Base-by-base conservation (phyloP, 1,140 invertebrate genomes). In the Sycophaga agraensis region DNA sequence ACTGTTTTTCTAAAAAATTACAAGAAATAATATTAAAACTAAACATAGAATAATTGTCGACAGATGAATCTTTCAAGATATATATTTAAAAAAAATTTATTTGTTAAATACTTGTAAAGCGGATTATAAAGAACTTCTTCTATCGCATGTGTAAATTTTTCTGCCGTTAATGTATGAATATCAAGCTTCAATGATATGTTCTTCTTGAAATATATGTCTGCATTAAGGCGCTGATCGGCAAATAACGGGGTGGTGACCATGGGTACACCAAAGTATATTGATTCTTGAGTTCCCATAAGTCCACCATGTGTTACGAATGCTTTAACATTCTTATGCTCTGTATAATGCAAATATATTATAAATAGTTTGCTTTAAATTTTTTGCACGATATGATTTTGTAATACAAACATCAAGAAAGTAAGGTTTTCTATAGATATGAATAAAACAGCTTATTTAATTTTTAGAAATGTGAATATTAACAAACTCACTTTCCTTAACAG, bases 291-390 rank as follows among this genome's bases (percentile, higher is more conserved):
- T 42, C 89, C 86, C 69, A 88, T 83, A 39, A 89, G 82, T 0
- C 89, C 90, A 40, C 84, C 86, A 68, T 92, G 89, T 0, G 86
- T 85, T 55, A 91, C 81, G 63, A 91, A 91, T 0, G 83, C 84
- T 59, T 83, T 78, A 0, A 86, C 84, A 70, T 89, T 89, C 17
- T 85, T 84, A 77, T 92, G 89, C 54, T 77, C 87, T 88, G 46
- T 73, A 57, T 35, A 19, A 50, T 31, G 21, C 5, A 49, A 75
- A 77, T 49, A 68, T n/a, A 26, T 42, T 28, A 68, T 43, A 50
- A 40, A 24, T 5, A 40, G 24, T 1, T 34, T 7, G 17, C 14
- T 8, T 46, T 24, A n/a, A 28, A 40, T 9, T 7, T 2, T 11
- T 26, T 16, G 7, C 17, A 11, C 6, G 2, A 28, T 0, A 48